phyloP scores from a whole-genome alignment of 2,888 invertebrate species.

The Sarcophaga rosellei region DNA sequence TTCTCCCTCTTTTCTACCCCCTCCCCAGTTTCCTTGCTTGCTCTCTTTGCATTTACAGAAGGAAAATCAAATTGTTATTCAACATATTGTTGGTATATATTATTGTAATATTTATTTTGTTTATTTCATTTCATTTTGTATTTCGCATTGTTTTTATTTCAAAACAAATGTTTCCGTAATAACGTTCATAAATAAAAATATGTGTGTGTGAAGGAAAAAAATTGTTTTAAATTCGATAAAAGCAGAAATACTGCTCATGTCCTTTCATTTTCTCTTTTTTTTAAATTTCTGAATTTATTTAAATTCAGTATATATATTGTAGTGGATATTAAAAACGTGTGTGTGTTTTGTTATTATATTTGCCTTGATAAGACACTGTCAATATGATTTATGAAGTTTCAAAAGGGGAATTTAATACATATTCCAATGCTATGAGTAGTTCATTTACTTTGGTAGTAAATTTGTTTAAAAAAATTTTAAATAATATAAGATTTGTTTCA shows the following conservation, averaged over 20 bases:
- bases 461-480: too few species aligned
- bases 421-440: too few species aligned
- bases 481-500: too few species aligned
- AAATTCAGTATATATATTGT: too few species aligned
- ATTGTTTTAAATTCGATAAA: constrained; percentile 58
- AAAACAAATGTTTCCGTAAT: constrained; percentile 54
- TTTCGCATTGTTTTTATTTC: constrained; percentile 13
- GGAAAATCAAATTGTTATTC: neutral
- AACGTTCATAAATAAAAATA: constrained; percentile 53
- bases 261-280: too few species aligned
- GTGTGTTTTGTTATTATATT: too few species aligned
- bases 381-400: too few species aligned
- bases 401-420: too few species aligned
- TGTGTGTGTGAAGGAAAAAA: neutral
- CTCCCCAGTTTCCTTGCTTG: neutral
- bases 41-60: constrained; percentile 14
- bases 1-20: neutral
- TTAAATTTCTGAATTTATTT: too few species aligned
- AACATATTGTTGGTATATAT: constrained; percentile 23
- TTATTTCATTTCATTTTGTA: neutral
- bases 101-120: constrained; percentile 5
- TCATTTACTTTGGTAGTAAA: too few species aligned
- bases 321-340: too few species aligned
- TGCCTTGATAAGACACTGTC: too few species aligned
- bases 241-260: neutral